Percentiles rank a stretch among this genome's conserved stretches.
Evolutionary conservation across 30 jellyfish, hydroid and myxozoan genomes (phyloP).

Genomic region (Aurelia sp.): DNA sequence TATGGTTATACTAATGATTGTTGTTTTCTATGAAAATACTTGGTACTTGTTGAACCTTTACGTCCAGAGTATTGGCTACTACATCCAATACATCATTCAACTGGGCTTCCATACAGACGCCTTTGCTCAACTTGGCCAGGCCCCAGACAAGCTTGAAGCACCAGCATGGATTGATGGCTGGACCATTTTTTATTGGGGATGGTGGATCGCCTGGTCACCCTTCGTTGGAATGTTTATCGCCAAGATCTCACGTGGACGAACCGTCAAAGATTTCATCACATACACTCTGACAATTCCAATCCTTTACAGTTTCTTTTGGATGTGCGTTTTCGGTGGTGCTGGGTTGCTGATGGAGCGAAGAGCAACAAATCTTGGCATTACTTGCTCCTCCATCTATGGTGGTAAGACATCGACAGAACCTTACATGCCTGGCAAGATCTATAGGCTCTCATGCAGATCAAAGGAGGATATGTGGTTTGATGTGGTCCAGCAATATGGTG

Average conservation of each 20-base stretch:
- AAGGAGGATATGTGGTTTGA: constrained; percentile 89
- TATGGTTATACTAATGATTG: constrained; percentile 64
- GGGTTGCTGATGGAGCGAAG: constrained; percentile 81
- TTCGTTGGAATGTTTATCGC: constrained; percentile 98
- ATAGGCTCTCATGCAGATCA: constrained; percentile 78
- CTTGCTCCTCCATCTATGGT: constrained; percentile 43
- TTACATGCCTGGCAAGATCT: constrained; percentile 3
- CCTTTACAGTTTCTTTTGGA: constrained; percentile 82
- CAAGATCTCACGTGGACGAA: constrained; percentile 93
- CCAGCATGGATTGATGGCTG: constrained; percentile 91
- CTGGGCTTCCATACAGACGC: constrained; percentile 97
- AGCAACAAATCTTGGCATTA: constrained; percentile 79
- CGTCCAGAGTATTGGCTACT: constrained; percentile 92
- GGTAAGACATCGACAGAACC: background rate
- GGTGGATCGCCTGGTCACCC: constrained; percentile 99
- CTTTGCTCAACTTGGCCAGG: constrained; percentile 87
- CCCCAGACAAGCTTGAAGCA: constrained; percentile 84
- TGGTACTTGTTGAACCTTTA: constrained; percentile 81
- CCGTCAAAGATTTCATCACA: constrained; percentile 82
- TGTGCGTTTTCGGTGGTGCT: constrained; percentile 93
- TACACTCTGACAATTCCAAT: constrained; percentile 90
- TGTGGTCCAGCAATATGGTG: constrained; percentile 80
- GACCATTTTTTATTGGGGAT: constrained; percentile 98
- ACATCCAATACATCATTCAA: constrained; percentile 83
- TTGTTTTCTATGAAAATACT: constrained; percentile 76